Base-by-base conservation (phyloP, 2,113 vertebrate species). In the Chaetodon auriga region DNA sequence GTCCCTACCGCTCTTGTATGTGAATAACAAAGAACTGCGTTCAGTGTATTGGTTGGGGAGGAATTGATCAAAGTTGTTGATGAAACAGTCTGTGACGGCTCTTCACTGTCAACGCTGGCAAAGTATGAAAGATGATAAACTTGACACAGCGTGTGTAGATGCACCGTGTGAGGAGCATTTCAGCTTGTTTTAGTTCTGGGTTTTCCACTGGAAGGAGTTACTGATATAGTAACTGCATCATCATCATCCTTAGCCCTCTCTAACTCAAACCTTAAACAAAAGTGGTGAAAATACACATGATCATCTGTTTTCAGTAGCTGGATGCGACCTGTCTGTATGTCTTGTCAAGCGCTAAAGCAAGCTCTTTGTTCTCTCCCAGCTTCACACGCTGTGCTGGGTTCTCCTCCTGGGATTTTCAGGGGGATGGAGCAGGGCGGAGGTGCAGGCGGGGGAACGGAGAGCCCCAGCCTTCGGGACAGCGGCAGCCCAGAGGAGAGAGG, bases 391-490 rank as follows among this genome's bases (percentile, higher is more conserved):
- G 94, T 96, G 92, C 95, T 94, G 93, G 96, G 93, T 94, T 95
- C 95, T 80, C 95, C 94, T 92, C 95, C 96, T 91, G 95, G 95
- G 75, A 94, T 89, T 74, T 95, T 91, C 87, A 91, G 93, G 91
- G 95, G 92, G 88, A 99, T 99, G 97, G 97, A 98, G 94, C 96
- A 86, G 82, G 51, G 96, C 81, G 78, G 87, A 41, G 80, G 64
- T 7, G 75, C 70, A 19, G 83, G 79, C 43, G 51, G 64, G 25
- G 89, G 13, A 5, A 5, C 25, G 0, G 96, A 96, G 84, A 98
- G 97, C 93, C 97, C 97, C 85, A 90, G 94, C 74, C 91, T 95
- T 68, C 94, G 94, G 95, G 96, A 97, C 78, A 60, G 79, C 2
- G 6, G 21, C 82, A 91, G 89, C 57, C 89, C 97, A 8, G 97